Percentiles rank a stretch among this genome's conserved stretches.
Evolutionary conservation across 2,888 invertebrate species (phyloP).

Genomic region (Sarcophaga variegata): DNA sequence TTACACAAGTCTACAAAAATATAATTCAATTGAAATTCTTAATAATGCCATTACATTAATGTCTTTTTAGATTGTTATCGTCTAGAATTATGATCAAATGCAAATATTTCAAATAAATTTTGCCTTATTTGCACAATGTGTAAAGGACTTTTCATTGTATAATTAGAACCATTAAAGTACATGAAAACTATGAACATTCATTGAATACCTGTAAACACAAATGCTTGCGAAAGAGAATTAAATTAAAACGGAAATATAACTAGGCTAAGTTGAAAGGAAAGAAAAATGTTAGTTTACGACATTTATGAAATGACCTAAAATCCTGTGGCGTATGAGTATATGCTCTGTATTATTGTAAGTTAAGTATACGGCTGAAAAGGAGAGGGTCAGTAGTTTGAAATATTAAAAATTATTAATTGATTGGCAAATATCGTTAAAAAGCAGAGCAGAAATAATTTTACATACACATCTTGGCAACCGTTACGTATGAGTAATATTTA

Average conservation of each 20-base stretch:
- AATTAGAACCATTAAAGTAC: not conserved
- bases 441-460: too few species aligned
- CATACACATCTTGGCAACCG: not conserved
- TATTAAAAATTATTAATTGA: too few species aligned
- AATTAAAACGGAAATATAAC: slow-evolving; percentile 32
- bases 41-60: slow-evolving; percentile 31
- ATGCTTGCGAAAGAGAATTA: not conserved
- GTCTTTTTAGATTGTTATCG: slow-evolving; percentile 44
- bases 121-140: slow-evolving; percentile 20
- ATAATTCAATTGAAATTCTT: slow-evolving; percentile 40
- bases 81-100: slow-evolving; percentile 57
- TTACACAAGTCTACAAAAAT: not conserved
- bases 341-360: too few species aligned
- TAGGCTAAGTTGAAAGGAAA: slow-evolving; percentile 23
- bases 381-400: too few species aligned
- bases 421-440: too few species aligned
- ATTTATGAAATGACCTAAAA: too few species aligned
- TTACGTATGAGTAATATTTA: slow-evolving; percentile 39
- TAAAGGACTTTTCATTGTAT: slow-evolving; percentile 10
- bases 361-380: too few species aligned
- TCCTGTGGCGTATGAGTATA: too few species aligned
- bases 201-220: slow-evolving; percentile 55
- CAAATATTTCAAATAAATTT: slow-evolving; percentile 49
- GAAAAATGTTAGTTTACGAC: not conserved
- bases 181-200: slow-evolving; percentile 58